Base-by-base conservation (phyloP, 2,888 invertebrate genomes). In the Drosophila setosimentum region DNA sequence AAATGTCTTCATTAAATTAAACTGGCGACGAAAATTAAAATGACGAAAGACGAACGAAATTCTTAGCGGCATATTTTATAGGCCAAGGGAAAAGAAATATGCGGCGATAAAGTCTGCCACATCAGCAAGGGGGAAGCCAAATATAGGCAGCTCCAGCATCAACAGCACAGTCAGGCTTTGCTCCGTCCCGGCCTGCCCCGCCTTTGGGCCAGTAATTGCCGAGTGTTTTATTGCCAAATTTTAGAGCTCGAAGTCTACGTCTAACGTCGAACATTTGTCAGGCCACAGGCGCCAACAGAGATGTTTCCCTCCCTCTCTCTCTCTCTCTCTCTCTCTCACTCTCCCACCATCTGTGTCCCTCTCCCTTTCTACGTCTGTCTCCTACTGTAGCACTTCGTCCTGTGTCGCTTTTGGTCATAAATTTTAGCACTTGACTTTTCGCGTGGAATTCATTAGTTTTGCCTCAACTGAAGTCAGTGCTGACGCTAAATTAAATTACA, bases 191-290 rank as follows among this genome's bases (percentile, higher is more conserved):
- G 1, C 1, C 5, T 5, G 18, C 4, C 48, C 10, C 42, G 78
- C 50, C 53, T 59, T 33, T 70, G 54, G 85, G 71, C 78, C 74
- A 77, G 89, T 87, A 87, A 87, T 87, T 87, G 87, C 82, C 79
- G 78, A 87, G 85, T 87, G 89, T 89, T 87, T 87, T 87, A 87
- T 87, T 83, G 83, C 87, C 85, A 89, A 89, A 89, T 89, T 87
- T 87, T 76, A 73, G 80, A 83, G 80, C 86, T 69, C 72, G 76
- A 87, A 87, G 82, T 82, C 82, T 76, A 71, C 84, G 76, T 89
- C 83, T 84, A 87, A 89, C 83, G 83, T 89, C 83, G 89, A 87
- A 87, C 87, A 87, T 87, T 87, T 87, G 89, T 87, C 89, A 86
- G 80, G 54, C 49, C 64, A 67, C 67, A 62, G 74, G 51, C 70